A percentile compares a stretch with the other conserved stretches of the same genome.
phyloP scores from a whole-genome alignment of 1,140 invertebrate genomes.

The Chelonus insularis region DNA sequence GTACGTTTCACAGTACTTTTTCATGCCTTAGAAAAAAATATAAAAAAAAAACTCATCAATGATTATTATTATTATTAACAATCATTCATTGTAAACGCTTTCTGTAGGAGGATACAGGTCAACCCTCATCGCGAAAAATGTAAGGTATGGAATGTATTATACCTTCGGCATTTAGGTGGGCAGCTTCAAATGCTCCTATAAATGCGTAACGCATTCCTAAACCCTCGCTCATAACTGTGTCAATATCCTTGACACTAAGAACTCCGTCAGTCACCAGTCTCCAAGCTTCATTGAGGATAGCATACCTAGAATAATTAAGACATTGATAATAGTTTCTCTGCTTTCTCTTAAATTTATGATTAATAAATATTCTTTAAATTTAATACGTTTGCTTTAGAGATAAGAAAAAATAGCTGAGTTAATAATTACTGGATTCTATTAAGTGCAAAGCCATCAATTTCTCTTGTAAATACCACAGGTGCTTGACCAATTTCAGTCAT shows the following conservation, averaged over 20 bases:
- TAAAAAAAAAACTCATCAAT: too few relatives aligned
- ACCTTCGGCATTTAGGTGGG: conserved; percentile 94
- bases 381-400: too few relatives aligned
- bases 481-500: conserved; percentile 89
- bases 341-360: too few relatives aligned
- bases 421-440: conserved; percentile 87
- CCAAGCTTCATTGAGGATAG: conserved; percentile 92
- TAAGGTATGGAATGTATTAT: conserved; percentile 41
- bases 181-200: conserved; percentile 90
- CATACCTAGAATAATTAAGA: conserved; percentile 67
- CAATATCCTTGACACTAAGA: conserved; percentile 85
- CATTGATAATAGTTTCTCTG: neutral
- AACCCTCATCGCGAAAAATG: neutral
- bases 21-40: conserved; percentile 64
- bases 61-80: too few relatives aligned
- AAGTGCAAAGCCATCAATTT: conserved; percentile 90
- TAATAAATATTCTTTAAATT: too few relatives aligned
- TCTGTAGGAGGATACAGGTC: conserved; percentile 8
- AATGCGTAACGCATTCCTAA: conserved; percentile 95
- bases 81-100: too few relatives aligned
- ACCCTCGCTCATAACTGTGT: conserved; percentile 92
- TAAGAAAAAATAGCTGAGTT: too few relatives aligned
- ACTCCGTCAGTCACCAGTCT: conserved; percentile 82
- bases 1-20: conserved; percentile 76
- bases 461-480: conserved; percentile 81